Evolutionary conservation across 1,140 invertebrate genomes (phyloP).

Genomic region (Eulimnadia texana): DNA sequence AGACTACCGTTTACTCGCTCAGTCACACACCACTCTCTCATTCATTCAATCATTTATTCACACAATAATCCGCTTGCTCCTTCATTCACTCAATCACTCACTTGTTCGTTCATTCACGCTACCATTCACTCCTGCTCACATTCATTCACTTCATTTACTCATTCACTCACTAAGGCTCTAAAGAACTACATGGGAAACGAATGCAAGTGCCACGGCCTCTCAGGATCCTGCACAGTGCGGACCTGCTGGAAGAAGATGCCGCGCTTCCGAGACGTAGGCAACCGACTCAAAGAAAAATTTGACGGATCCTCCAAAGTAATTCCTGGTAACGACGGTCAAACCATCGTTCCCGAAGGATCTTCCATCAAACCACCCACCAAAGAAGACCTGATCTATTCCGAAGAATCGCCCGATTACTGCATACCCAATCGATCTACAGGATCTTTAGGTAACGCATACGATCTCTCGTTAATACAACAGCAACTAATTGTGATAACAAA

Average conservation of each 20-base stretch:
- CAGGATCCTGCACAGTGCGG: conserved; percentile 63
- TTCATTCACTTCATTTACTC: too few species aligned
- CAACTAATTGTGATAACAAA: too few species aligned
- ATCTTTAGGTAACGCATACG: too few species aligned
- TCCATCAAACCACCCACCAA: conserved; percentile 59
- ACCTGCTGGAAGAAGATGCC: conserved; percentile 78
- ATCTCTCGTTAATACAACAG: too few species aligned
- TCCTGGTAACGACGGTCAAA: conserved; percentile 60
- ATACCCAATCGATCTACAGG: conserved; percentile 59
- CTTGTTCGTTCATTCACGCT: too few species aligned
- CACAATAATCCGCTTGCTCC: too few species aligned
- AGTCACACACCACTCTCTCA: too few species aligned
- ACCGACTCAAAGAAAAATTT: conserved; percentile 63
- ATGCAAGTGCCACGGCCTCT: conserved; percentile 75
- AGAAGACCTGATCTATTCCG: conserved; percentile 72
- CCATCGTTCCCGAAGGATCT: conserved; percentile 57
- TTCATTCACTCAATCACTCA: too few species aligned
- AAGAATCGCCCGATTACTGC: conserved; percentile 79
- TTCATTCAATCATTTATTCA: too few species aligned
- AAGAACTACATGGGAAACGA: conserved; percentile 66
- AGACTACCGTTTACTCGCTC: too few species aligned
- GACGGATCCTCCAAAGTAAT: conserved; percentile 57
- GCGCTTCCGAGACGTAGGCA: conserved; percentile 63
- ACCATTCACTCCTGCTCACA: too few species aligned
- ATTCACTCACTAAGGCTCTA: conserved; percentile 46